A percentile compares a stretch with the other conserved stretches of the same genome.
Evolutionary conservation across 2,888 invertebrate genomes (phyloP).

Genomic region (Heliconius hortense): DNA sequence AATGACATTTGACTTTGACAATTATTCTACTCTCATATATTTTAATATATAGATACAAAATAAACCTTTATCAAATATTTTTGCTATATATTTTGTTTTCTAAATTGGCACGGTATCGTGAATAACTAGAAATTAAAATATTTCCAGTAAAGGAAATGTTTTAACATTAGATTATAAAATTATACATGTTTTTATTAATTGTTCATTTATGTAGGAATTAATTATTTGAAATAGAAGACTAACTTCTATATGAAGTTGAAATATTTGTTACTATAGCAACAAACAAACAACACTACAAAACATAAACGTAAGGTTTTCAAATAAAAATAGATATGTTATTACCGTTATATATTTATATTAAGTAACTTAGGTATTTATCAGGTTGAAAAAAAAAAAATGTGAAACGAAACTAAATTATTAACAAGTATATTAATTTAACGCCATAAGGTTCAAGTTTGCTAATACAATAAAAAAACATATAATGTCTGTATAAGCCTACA

Average conservation of each 20-base stretch:
- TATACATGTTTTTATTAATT: no score
- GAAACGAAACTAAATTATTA: constrained; percentile 1
- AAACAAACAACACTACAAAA: not conserved
- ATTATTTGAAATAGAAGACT: no score
- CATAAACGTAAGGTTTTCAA: not conserved
- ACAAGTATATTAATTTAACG: constrained; percentile 8
- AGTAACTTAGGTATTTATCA: not conserved
- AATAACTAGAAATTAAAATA: not conserved
- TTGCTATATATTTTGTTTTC: not conserved
- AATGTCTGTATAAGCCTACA: constrained; percentile 50
- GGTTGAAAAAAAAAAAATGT: not conserved
- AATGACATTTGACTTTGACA: constrained; percentile 13
- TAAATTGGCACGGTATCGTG: not conserved
- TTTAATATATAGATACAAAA: not conserved
- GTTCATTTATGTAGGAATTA: no score
- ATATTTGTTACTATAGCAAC: no score
- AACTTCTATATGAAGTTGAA: not conserved
- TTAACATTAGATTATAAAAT: no score
- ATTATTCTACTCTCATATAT: not conserved
- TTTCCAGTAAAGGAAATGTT: no score
- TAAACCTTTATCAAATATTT: not conserved
- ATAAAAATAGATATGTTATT: not conserved
- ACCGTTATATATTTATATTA: not conserved
- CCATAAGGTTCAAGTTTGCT: constrained; percentile 51
- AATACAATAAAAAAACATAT: constrained; percentile 34